A percentile compares a stretch with the other conserved stretches of the same genome.
These are phyloP conservation scores for Aleiodes alternator DNA, from an alignment of 2,888 invertebrate species.

Conservation along the genomic window DNA sequence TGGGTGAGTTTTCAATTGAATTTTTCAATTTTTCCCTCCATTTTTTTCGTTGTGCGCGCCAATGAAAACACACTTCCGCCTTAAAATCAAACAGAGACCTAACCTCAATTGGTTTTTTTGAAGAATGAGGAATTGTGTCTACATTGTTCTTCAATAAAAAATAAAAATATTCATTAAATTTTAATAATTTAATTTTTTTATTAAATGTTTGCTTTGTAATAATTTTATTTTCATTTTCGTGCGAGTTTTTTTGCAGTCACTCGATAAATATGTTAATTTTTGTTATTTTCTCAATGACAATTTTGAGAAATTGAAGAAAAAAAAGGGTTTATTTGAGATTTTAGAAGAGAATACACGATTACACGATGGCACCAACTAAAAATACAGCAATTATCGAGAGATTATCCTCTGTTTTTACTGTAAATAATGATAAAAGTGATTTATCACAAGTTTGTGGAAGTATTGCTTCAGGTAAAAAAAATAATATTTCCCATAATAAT, in stretches of 20 bases:
- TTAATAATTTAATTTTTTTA: no score
- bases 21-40: neutral
- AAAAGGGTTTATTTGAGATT: neutral
- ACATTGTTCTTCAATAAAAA: no score
- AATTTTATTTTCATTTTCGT: no score
- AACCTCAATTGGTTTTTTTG: no score
- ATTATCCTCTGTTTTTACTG: slow-evolving; percentile 68
- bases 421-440: slow-evolving; percentile 73
- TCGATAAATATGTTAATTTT: neutral
- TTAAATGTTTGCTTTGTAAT: no score
- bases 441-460: slow-evolving; percentile 75
- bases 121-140: no score
- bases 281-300: neutral
- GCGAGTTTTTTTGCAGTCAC: no score
- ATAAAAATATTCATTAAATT: no score
- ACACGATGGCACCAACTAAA: slow-evolving; percentile 54
- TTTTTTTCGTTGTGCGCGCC: neutral
- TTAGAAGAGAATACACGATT: neutral
- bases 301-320: neutral
- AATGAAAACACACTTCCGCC: no score
- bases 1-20: neutral
- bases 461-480: slow-evolving; percentile 75
- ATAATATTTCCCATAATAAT: neutral
- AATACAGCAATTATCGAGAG: slow-evolving; percentile 55
- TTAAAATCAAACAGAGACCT: no score